Base-by-base conservation (phyloP, 2,113 vertebrate species). In the Sminthopsis crassicaudata region DNA sequence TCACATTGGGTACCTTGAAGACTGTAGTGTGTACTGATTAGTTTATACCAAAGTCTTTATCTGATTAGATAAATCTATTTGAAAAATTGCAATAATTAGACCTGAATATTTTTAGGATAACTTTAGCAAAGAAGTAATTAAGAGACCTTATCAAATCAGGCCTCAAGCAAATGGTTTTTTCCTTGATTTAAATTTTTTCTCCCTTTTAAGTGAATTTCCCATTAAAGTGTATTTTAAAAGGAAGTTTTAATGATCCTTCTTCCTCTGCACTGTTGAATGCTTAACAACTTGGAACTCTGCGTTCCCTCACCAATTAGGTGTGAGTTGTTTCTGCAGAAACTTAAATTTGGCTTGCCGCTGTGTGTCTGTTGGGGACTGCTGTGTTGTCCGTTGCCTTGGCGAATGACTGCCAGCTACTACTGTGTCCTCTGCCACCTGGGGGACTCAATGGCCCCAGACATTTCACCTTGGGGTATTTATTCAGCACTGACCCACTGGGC, bases 81-180 rank as follows among this genome's bases (percentile, higher is more conserved):
- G 92, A 91, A 95, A 98, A 97, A 96, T 94, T 9, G 0, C 96
- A 92, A 52, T 98, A 97, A 98, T 98, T 98, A 98, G 97, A 97
- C 96, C 94, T 96, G 93, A 95, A 94, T 97, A 93, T 93, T 97
- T 92, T 96, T 91, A 96, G 95, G 93, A 93, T 92, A 96, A 96
- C 95, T 97, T 97, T 88, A 97, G 95, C 95, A 54, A 92, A 91
- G 91, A 96, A 60, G 96, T 97, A 97, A 98, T 98, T 98, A 98
- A 98, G 94, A 90, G 95, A 96, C 97, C 93, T 27, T 93, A 97
- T 95, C n/a, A 46, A 96, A 89, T 96, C 95, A 42, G 96, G 91
- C 7, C n/a, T 36, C 46, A 46, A 94, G 91, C 97, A 97, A 97
- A 96, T 89, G 94, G 92, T 95, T 97, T 97, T 96, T 67, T 93